These are phyloP conservation scores for Sialis lutaria DNA, from an alignment of 2,888 invertebrate genomes.

Conservation along the genomic window DNA sequence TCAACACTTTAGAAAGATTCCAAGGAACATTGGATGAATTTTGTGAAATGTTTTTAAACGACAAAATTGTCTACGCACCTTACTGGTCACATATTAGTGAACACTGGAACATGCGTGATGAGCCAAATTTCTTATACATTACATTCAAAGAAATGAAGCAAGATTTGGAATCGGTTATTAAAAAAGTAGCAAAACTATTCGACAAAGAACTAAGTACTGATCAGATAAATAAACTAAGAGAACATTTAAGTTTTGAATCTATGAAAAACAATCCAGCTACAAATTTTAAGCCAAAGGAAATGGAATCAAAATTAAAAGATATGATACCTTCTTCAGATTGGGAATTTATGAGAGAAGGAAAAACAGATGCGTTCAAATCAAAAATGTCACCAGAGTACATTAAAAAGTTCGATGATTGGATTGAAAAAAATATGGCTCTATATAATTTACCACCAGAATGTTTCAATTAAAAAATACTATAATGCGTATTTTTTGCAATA, in stretches of 20 bases:
- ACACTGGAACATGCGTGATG: constrained; percentile 14
- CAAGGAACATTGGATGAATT: constrained; percentile 35
- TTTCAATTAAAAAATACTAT: too few relatives aligned
- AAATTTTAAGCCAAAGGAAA: constrained; percentile 20
- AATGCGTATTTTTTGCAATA: too few relatives aligned
- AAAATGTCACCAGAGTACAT: constrained; percentile 21
- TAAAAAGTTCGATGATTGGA: constrained; percentile 48
- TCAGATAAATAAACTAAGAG: constrained; percentile 20
- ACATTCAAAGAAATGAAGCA: constrained; percentile 19
- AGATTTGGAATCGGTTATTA: constrained; percentile 26
- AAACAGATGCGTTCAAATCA: constrained; percentile 23
- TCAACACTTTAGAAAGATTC: constrained; percentile 33
- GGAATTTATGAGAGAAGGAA: constrained; percentile 21
- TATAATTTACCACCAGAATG: not conserved
- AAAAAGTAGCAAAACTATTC: constrained; percentile 25
- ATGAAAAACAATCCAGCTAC: constrained; percentile 31
- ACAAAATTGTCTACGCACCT: constrained; percentile 28
- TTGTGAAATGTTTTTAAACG: constrained; percentile 39
- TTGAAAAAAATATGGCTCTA: constrained; percentile 26
- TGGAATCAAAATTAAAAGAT: constrained; percentile 1
- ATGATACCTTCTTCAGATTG: constrained; percentile 7
- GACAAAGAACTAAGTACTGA: constrained; percentile 19
- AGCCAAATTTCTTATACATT: constrained; percentile 15
- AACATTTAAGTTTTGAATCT: constrained; percentile 30
- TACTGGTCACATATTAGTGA: constrained; percentile 17